These are phyloP conservation scores for Peucedramus taeniatus DNA, from an alignment of 2,113 vertebrate genomes.

Conservation along the genomic window DNA sequence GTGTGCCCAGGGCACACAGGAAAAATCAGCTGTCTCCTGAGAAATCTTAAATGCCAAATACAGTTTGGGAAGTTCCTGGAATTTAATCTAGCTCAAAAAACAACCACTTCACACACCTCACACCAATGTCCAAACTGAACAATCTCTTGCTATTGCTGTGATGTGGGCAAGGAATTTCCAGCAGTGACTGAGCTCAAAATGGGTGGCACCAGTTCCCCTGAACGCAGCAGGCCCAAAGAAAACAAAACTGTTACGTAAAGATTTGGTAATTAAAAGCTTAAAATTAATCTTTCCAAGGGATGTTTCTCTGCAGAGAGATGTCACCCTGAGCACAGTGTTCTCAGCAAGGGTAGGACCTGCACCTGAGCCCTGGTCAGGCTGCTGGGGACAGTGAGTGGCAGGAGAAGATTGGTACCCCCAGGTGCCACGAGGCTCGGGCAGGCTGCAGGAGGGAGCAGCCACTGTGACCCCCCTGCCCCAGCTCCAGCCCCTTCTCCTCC, in stretches of 20 bases:
- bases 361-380: rapidly evolving
- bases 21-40: not conserved
- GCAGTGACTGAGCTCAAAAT: not conserved
- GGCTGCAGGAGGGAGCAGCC: not conserved
- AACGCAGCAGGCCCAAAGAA: not conserved
- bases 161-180: not conserved
- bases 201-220: not conserved
- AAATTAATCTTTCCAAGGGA: not conserved
- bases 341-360: not conserved
- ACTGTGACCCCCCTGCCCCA: not conserved
- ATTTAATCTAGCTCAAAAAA: not conserved
- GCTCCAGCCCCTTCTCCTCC: not conserved
- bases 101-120: not conserved
- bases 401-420: not conserved
- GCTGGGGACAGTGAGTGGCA: not conserved
- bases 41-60: not conserved
- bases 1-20: not conserved
- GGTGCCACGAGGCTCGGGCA: rapidly evolving
- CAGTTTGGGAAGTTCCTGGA: not conserved
- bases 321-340: not conserved
- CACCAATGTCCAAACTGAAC: rapidly evolving
- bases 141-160: not conserved
- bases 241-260: rapidly evolving
- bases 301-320: not conserved
- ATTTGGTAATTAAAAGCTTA: not conserved